phyloP scores from a whole-genome alignment of 2,888 invertebrate species.

The Ochlodes sylvanus region DNA sequence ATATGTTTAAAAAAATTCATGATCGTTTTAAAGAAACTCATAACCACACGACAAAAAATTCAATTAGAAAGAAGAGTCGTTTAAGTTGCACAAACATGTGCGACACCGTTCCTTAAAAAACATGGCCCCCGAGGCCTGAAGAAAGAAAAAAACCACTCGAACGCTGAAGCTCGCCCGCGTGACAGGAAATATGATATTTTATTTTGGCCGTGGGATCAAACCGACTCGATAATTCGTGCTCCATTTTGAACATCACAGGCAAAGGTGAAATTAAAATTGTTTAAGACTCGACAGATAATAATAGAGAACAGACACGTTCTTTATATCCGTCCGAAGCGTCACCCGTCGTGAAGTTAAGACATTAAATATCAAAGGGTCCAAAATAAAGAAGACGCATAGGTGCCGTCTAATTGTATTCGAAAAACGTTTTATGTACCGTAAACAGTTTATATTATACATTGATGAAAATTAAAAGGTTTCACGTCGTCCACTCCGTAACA shows the following conservation, averaged over 20 bases:
- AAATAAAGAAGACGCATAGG: constrained; percentile 12
- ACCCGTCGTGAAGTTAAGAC: constrained; percentile 55
- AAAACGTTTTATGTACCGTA: constrained; percentile 8
- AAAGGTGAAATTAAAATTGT: constrained; percentile 74
- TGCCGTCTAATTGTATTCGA: constrained; percentile 10
- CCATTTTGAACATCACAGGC: constrained; percentile 76
- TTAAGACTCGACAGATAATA: constrained; percentile 71
- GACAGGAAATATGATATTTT: constrained; percentile 86
- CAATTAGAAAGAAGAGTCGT: constrained; percentile 62
- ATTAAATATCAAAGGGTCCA: constrained; percentile 55
- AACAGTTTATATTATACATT: constrained; percentile 5
- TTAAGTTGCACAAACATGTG: constrained; percentile 81
- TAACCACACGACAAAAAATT: constrained; percentile 50
- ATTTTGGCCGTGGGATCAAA: constrained; percentile 85
- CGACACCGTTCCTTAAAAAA: constrained; percentile 80
- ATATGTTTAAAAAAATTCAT: too few relatives aligned
- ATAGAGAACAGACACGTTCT: constrained; percentile 61
- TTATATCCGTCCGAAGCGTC: constrained; percentile 53
- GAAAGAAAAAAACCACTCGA: constrained; percentile 76
- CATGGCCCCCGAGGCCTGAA: constrained; percentile 67
- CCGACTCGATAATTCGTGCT: constrained; percentile 82
- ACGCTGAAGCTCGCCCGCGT: constrained; percentile 76
- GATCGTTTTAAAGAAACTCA: constrained; percentile 34
- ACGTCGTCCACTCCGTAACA: too few relatives aligned
- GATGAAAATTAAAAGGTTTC: too few relatives aligned